Conservation (phyloP, 2,797 vertebrate species). For the Arremon brunneinucha region DNA sequence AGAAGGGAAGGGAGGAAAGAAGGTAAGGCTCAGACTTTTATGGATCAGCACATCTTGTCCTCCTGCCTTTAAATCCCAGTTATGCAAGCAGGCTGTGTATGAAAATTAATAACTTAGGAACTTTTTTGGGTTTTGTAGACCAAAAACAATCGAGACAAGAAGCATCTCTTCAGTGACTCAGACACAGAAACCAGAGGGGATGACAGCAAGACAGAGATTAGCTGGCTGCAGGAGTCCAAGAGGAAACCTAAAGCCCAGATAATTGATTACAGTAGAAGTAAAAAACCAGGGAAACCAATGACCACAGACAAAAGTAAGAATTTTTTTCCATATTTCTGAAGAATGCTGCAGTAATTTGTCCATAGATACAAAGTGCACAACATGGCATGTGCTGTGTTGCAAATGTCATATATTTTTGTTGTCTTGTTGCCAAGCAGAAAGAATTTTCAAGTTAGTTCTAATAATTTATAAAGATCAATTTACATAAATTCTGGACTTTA, state of each 20-base stretch:
- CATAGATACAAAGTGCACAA: neutral
- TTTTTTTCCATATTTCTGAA: neutral
- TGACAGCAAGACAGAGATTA: slow-evolving; percentile 79
- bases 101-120: neutral
- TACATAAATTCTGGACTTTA: neutral
- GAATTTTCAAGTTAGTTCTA: neutral
- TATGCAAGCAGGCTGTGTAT: neutral
- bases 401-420: neutral
- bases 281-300: slow-evolving; percentile 18
- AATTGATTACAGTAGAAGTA: slow-evolving; percentile 81
- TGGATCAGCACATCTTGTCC: neutral
- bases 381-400: neutral
- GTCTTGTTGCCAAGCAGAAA: neutral
- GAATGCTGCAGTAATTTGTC: neutral
- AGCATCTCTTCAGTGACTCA: slow-evolving; percentile 89
- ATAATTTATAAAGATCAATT: neutral
- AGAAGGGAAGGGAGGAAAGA: slow-evolving; percentile 51
- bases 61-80: neutral
- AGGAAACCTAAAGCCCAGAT: slow-evolving; percentile 82
- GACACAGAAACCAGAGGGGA: slow-evolving; percentile 84
- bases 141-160: slow-evolving; percentile 68
- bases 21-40: slow-evolving; percentile 53
- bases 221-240: slow-evolving; percentile 85
- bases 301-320: slow-evolving; percentile 63
- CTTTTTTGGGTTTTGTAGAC: slow-evolving; percentile 26